Evolutionary conservation across 1,140 invertebrate species (phyloP).

Genomic region (Eupristina koningsbergeri): DNA sequence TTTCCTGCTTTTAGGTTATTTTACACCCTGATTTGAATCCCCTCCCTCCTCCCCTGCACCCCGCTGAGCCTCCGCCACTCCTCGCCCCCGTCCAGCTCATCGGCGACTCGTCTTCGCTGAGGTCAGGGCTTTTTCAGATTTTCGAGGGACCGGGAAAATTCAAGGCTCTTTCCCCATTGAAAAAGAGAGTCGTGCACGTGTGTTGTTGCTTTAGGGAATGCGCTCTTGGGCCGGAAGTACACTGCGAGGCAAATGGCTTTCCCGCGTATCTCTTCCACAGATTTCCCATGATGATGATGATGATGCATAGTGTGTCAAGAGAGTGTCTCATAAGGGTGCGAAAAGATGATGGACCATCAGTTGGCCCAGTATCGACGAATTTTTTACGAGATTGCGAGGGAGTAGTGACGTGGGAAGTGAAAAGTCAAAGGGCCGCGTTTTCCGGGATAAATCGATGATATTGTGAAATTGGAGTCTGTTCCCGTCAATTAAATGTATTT

Average conservation of each 20-base stretch:
- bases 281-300: too few species aligned
- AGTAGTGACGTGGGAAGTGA: too few species aligned
- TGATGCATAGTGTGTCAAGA: too few species aligned
- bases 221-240: background rate
- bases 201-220: background rate
- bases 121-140: background rate
- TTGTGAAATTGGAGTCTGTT: background rate
- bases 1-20: background rate
- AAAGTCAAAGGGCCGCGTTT: background rate
- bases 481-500: conserved; percentile 46
- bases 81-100: background rate
- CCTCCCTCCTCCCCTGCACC: background rate
- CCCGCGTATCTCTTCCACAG: too few species aligned
- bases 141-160: background rate
- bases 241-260: too few species aligned
- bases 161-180: background rate
- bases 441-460: too few species aligned
- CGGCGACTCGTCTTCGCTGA: background rate
- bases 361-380: too few species aligned
- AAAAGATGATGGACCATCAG: background rate
- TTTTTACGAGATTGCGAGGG: background rate
- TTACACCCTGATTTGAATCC: background rate
- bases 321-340: background rate
- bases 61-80: conserved; percentile 7
- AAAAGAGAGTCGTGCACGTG: background rate